Evolutionary conservation across 2,113 vertebrate genomes (phyloP), one percentile per base, ranked within the genome.

Genomic region (Otus sunia): DNA sequence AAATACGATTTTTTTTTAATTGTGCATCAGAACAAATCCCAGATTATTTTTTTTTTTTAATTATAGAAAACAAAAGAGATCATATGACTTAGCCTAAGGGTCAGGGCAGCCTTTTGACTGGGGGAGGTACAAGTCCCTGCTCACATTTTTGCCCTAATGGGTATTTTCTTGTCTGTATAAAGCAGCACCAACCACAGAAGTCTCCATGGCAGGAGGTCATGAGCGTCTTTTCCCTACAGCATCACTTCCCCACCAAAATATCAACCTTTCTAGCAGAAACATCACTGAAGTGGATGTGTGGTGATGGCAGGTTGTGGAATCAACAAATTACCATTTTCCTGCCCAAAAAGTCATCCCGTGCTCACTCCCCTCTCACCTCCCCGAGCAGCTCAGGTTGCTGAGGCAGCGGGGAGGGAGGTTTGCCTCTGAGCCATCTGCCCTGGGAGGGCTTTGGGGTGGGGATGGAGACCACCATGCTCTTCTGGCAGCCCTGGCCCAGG

Each of bases 381-480:
- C 18, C 0, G 0, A 11, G 71, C 0, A 1, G 4, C 30, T 88
- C 1, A 1, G 23, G 11, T 59, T 3, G 2, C 50, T 72, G 41
- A 8, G 32, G 25, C 4, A 10, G n/a, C 52, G 63, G 4, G 3
- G 12, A 67, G 21, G 27, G 30, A 32, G 29, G 13, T 34, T 58
- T 91, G 6, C 36, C 45, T 50, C 12, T 0, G 2, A 86, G 27
- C 36, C 34, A 4, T 1, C 9, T 58, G 23, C 36, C 43, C 43
- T 83, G 59, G 36, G 49, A 39, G 39, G 23, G 32, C 11, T 60
- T 59, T 20, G 29, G 34, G 17, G 23, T 3, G 12, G 45, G 18
- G 55, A 52, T 69, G 50, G 67, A 86, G 62, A 76, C 15, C 5
- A 1, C 22, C 4, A 1, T 60, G 20, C 3, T 66, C 6, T 21